Percentiles rank a stretch among this genome's conserved stretches.
Evolutionary conservation across 2,797 vertebrate species (phyloP).

Genomic region (Gastrophryne carolinensis): DNA sequence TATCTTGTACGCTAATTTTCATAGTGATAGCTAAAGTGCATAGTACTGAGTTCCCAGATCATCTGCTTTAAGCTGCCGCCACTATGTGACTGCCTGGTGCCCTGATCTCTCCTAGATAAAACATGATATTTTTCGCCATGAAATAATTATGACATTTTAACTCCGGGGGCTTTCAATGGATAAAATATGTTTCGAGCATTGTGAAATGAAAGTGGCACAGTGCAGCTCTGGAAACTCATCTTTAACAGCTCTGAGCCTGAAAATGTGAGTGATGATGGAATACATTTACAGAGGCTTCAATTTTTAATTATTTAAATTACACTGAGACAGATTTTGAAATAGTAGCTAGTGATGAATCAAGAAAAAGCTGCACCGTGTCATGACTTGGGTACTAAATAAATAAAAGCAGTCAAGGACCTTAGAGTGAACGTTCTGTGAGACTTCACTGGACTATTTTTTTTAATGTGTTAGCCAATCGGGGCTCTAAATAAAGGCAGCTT

Average conservation of each 20-base stretch:
- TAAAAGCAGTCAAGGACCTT: background rate
- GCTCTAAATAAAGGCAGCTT: too few species aligned
- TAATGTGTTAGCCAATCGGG: too few species aligned
- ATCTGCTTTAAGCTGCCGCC: background rate
- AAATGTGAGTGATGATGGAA: slow-evolving; percentile 26
- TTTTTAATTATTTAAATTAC: slow-evolving; percentile 46
- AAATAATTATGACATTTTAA: slow-evolving; percentile 29
- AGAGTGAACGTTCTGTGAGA: too few species aligned
- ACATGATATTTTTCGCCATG: slow-evolving; percentile 4
- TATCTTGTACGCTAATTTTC: background rate
- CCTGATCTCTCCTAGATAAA: slow-evolving; percentile 10
- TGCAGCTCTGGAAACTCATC: background rate
- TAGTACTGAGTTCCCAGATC: background rate
- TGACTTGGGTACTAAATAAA: background rate
- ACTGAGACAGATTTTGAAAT: slow-evolving; percentile 18
- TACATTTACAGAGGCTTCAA: slow-evolving; percentile 24
- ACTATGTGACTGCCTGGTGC: background rate
- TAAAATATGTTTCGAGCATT: slow-evolving; percentile 26
- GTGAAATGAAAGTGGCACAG: slow-evolving; percentile 5
- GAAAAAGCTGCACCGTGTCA: background rate
- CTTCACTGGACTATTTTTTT: too few species aligned
- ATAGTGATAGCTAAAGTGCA: background rate
- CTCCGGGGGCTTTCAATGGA: slow-evolving; percentile 14
- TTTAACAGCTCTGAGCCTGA: slow-evolving; percentile 5
- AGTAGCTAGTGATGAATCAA: background rate